These are phyloP conservation scores for Carapus acus DNA, from an alignment of 2,797 vertebrate genomes.

Conservation along the genomic window DNA sequence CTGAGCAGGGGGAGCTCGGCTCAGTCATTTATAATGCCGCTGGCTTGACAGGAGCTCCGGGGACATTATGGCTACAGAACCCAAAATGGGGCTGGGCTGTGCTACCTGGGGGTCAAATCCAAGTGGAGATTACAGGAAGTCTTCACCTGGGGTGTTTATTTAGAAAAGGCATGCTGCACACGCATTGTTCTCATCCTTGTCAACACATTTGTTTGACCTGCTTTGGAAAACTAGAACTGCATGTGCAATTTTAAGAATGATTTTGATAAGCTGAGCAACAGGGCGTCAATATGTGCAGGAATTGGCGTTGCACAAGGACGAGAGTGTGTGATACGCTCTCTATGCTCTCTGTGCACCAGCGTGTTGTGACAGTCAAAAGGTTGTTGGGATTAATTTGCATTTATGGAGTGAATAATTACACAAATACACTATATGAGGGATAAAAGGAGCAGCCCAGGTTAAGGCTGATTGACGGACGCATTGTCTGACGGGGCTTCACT, in stretches of 20 bases:
- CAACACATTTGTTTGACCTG: too few species aligned
- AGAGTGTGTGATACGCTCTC: conserved; percentile 41
- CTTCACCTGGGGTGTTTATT: conserved; percentile 42
- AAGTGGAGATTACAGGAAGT: conserved; percentile 56
- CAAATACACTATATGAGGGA: conserved; percentile 68
- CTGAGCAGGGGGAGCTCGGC: too few species aligned
- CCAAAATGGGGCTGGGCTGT: conserved; percentile 60
- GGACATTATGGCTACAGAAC: conserved; percentile 55
- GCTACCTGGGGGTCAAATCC: conserved; percentile 50
- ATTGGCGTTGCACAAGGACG: conserved; percentile 21
- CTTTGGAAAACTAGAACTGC: background rate
- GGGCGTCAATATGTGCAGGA: conserved; percentile 14
- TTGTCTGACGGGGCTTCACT: conserved; percentile 66
- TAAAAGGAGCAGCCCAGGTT: conserved; percentile 65
- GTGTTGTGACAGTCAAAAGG: conserved; percentile 57
- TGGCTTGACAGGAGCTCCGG: conserved; percentile 58
- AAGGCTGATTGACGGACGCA: conserved; percentile 71
- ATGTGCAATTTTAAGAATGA: conserved; percentile 18
- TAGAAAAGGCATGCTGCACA: conserved; percentile 47
- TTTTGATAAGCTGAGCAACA: too few species aligned
- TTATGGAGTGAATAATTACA: conserved; percentile 72
- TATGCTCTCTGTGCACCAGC: conserved; percentile 35
- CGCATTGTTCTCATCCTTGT: conserved; percentile 6
- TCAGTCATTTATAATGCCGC: conserved; percentile 65
- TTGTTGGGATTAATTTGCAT: conserved; percentile 67